Percentiles rank a stretch among this genome's conserved stretches.
Evolutionary conservation across 2,888 invertebrate species (phyloP).

Genomic region (Diaperis boleti): DNA sequence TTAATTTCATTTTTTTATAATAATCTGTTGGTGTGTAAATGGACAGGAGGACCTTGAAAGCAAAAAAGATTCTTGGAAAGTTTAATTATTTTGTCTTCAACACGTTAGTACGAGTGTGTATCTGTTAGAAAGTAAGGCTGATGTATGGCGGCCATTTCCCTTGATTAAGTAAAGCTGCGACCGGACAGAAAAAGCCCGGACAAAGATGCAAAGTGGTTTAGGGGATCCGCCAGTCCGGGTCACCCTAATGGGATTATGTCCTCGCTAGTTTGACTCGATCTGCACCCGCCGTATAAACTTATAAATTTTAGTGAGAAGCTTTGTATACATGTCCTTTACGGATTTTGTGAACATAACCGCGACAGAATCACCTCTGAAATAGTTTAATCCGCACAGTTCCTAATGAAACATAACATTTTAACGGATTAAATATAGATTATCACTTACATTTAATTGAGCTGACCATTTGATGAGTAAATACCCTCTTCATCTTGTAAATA

Average conservation of each 20-base stretch:
- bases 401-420: no score
- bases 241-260: constrained; percentile 57
- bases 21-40: no score
- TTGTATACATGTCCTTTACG: constrained; percentile 20
- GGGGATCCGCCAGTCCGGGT: constrained; percentile 52
- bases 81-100: constrained; percentile 25
- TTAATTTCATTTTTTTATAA: no score
- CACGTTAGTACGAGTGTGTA: constrained; percentile 17
- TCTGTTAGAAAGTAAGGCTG: constrained; percentile 30
- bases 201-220: constrained; percentile 60
- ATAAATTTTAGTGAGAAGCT: constrained; percentile 49
- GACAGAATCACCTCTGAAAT: constrained; percentile 19
- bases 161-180: constrained; percentile 58
- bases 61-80: constrained; percentile 6
- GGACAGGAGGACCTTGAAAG: background rate
- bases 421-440: no score
- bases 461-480: no score
- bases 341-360: constrained; percentile 16
- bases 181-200: constrained; percentile 55
- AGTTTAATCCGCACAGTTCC: constrained; percentile 27
- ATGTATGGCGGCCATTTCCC: constrained; percentile 51
- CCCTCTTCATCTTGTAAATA: no score
- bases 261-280: constrained; percentile 49
- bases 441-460: no score
- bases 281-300: constrained; percentile 52